Evolutionary conservation across 2,888 invertebrate genomes (phyloP), one percentile per base, ranked within the genome.

Genomic region (Lymantria dispar): DNA sequence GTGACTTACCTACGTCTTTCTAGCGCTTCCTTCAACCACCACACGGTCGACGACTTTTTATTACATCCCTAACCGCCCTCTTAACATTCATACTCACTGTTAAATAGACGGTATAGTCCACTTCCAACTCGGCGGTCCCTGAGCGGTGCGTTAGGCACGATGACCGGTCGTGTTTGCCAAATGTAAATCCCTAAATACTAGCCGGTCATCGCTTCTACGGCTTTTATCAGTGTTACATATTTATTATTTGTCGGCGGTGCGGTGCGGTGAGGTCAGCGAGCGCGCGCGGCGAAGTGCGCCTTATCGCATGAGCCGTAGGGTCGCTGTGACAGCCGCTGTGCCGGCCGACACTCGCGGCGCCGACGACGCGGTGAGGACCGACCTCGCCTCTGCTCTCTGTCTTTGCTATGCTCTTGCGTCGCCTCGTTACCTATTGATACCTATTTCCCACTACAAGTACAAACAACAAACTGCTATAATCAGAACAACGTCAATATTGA

Each of bases 191-290:
- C 83, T 85, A 80, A 86, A 84, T 86, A 86, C 80, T 78, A 80
- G 78, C 80, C 86, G 88, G 88, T 87, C 89, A 85, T 83, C 85
- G 87, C 77, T 87, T 88, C 86, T 83, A 82, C 80, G 82, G 79
- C 76, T 84, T 72, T 88, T 90, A 90, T 90, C 90, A 89, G 85
- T 85, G 87, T 88, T 90, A 89, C 89, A 89, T 88, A 89, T 89
- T 90, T 89, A 89, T 89, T 88, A 87, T 87, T 87, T 86, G 88
- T 84, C 86, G 85, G 76, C 77, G 79, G 72, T 72, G 76, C 77
- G 79, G 72, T 72, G 76, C 80, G 85, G 84, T 87, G 86, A 88
- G 90, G 88, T 88, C 88, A 86, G 84, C 81, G 72, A 58, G 85
- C 77, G 85, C 69, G 77, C 83, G 83, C 70, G 76, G 78, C 78